These are phyloP conservation scores for Pionites leucogaster DNA, from an alignment of 2,113 vertebrate species.

Conservation along the genomic window DNA sequence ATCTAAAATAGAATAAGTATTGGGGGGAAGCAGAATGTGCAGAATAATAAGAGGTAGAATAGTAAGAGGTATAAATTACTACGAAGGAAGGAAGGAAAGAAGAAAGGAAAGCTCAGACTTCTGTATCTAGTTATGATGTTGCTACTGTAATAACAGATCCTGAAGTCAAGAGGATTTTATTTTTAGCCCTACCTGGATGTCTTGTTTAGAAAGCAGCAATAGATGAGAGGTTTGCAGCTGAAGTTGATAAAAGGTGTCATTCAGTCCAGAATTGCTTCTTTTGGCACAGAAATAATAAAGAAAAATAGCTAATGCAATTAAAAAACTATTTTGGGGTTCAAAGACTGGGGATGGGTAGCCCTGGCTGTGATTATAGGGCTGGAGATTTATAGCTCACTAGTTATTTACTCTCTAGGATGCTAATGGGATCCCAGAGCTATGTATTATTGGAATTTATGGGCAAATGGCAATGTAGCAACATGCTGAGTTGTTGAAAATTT, in stretches of 20 bases:
- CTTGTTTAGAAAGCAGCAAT: neutral
- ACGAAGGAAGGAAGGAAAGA: neutral
- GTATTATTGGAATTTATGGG: constrained; percentile 45
- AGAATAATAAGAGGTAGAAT: neutral
- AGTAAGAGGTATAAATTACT: neutral
- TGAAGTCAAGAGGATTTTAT: neutral
- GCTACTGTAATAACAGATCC: neutral
- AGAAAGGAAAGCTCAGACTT: neutral
- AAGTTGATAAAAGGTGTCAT: neutral
- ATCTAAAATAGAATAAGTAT: neutral
- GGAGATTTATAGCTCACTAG: constrained; percentile 25
- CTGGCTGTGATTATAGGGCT: constrained; percentile 25
- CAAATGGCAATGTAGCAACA: constrained; percentile 22
- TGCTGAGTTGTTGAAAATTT: constrained; percentile 48
- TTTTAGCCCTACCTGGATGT: neutral
- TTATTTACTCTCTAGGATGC: constrained; percentile 54
- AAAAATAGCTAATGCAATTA: neutral
- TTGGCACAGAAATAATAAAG: constrained; percentile 3
- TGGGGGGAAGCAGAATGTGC: neutral
- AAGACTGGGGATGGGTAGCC: neutral
- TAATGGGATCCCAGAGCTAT: constrained; percentile 29
- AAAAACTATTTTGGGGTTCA: neutral
- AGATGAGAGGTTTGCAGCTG: neutral
- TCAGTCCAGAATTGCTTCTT: constrained; percentile 1
- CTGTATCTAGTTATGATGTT: neutral